Conservation (phyloP, 1,140 invertebrate genomes). For the Ostrea edulis region DNA sequence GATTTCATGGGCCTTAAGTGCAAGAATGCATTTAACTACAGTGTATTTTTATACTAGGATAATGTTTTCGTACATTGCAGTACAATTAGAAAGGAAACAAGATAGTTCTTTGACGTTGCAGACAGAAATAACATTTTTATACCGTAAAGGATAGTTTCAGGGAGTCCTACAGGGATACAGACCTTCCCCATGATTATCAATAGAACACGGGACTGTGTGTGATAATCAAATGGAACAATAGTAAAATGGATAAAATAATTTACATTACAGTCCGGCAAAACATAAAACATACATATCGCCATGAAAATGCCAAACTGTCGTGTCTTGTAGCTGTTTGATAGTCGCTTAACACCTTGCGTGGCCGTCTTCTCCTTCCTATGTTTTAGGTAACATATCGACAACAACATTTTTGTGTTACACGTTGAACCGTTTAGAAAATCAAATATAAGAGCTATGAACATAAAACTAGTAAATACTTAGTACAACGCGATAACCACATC, state of each 20-base stretch:
- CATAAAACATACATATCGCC: not conserved
- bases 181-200: not conserved
- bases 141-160: not conserved
- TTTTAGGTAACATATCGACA: not conserved
- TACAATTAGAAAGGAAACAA: not conserved
- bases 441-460: not conserved
- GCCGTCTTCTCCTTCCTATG: not conserved
- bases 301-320: not conserved
- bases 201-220: not conserved
- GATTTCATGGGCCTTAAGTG: not conserved
- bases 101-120: not conserved
- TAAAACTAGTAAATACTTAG: no score
- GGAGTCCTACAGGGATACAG: not conserved
- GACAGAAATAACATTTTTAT: not conserved
- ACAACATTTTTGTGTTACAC: not conserved
- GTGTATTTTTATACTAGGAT: not conserved
- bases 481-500: no score
- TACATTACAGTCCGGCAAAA: not conserved
- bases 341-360: not conserved
- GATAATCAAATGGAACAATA: not conserved
- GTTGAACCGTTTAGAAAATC: not conserved
- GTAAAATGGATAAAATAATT: not conserved
- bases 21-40: not conserved
- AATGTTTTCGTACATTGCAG: not conserved
- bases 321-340: not conserved